Percentiles rank a stretch among this genome's conserved stretches.
Conservation (phyloP, 2,888 invertebrate species). For the Acrocyrtus sp. region DNA sequence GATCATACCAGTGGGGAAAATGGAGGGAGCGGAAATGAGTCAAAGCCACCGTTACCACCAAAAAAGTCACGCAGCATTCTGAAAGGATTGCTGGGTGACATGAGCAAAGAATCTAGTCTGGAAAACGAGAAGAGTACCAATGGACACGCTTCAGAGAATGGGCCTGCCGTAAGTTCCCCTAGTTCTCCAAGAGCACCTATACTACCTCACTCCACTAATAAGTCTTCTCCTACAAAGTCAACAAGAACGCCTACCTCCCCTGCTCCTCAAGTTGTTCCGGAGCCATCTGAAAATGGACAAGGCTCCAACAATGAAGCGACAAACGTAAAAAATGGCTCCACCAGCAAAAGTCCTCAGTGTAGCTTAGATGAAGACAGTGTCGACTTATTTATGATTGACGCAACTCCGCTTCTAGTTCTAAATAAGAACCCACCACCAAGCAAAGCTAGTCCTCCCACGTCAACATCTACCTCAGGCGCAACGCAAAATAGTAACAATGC, state of each 20-base stretch:
- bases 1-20: slow-evolving; percentile 27
- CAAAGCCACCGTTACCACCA: slow-evolving; percentile 35
- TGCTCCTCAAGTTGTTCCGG: neutral
- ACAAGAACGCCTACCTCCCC: slow-evolving; percentile 23
- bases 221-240: slow-evolving; percentile 16
- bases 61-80: slow-evolving; percentile 41
- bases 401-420: slow-evolving; percentile 51
- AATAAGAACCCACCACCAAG: slow-evolving; percentile 35
- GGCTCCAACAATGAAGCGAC: neutral
- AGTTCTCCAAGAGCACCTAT: slow-evolving; percentile 4
- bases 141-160: slow-evolving; percentile 1
- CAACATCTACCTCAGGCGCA: neutral
- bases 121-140: slow-evolving; percentile 40
- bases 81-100: slow-evolving; percentile 34
- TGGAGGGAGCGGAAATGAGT: slow-evolving; percentile 21
- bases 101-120: slow-evolving; percentile 47
- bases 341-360: slow-evolving; percentile 41
- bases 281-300: neutral
- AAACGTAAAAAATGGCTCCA: slow-evolving; percentile 5
- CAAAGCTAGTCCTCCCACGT: slow-evolving; percentile 45
- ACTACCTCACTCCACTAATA: neutral
- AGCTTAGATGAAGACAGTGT: slow-evolving; percentile 52
- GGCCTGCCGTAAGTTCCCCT: slow-evolving; percentile 8
- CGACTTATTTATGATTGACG: slow-evolving; percentile 58
- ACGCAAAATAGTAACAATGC: slow-evolving; percentile 7